These are phyloP conservation scores for Aspidiotus rigidus DNA, from an alignment of 2,888 invertebrate species.

Conservation along the genomic window DNA sequence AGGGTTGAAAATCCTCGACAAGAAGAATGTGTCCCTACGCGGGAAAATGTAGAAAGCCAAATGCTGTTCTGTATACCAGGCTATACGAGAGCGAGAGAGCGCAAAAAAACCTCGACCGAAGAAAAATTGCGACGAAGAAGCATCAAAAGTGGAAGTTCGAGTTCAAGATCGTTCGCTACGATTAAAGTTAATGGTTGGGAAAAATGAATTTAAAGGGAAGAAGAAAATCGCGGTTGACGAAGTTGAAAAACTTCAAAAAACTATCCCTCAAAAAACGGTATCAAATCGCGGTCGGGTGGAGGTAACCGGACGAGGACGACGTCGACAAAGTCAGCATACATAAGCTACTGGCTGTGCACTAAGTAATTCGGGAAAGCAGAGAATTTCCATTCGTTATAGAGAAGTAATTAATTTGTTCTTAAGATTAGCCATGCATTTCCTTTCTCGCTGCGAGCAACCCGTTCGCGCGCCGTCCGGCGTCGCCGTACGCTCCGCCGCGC, in stretches of 20 bases:
- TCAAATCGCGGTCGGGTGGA: constrained; percentile 1
- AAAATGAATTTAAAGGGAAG: constrained; percentile 26
- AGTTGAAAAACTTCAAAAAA: constrained; percentile 23
- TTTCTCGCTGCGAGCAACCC: constrained; percentile 12
- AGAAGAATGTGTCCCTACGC: no score
- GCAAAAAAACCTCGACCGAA: constrained; percentile 18
- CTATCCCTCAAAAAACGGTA: constrained; percentile 31
- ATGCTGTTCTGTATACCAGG: no score
- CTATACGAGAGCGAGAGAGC: background rate
- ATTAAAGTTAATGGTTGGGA: constrained; percentile 34
- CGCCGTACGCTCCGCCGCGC: background rate
- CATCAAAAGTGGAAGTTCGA: constrained; percentile 27
- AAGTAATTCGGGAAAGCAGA: constrained; percentile 27
- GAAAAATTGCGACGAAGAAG: constrained; percentile 30
- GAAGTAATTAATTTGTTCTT: constrained; percentile 35
- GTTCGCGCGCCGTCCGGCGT: background rate
- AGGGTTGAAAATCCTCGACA: no score
- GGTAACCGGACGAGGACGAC: constrained; percentile 20
- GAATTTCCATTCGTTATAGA: constrained; percentile 34
- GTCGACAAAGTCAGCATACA: constrained; percentile 20
- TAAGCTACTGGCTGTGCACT: constrained; percentile 9
- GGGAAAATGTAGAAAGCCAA: no score
- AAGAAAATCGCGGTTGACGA: constrained; percentile 33
- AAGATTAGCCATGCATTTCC: constrained; percentile 35
- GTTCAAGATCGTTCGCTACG: constrained; percentile 31